Evolutionary conservation across 2,113 vertebrate genomes (phyloP), one percentile per base, ranked within the genome.

Genomic region (Kryptolebias marmoratus): DNA sequence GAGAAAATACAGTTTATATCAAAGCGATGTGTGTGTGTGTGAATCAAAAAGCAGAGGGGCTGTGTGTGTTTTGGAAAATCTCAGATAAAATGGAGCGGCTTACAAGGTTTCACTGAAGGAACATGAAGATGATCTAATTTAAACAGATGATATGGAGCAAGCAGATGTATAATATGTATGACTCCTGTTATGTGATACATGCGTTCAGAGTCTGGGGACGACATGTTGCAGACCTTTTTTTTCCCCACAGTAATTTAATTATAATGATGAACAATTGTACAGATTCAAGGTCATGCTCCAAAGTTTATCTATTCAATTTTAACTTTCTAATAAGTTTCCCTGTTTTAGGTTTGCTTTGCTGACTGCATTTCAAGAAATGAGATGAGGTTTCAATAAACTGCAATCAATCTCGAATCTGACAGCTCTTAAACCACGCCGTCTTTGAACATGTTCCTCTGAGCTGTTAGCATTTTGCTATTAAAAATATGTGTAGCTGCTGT

Each of bases 231-330:
- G 62, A 11, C 15, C 47, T 59, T 60, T 65, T 13, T 50, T 36
- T 44, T 32, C 58, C 44, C 30, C 22, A 27, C 53, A 45, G 28
- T 75, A 79, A 77, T 72, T 10, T 53, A 45, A 73, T 81, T 12
- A 42, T 48, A 8, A 52, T 2, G 47, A 73, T 55, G 27, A 72
- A 44, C 3, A 5, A 22, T 61, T 27, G 48, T 5, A 30, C 50
- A 57, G 49, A 79, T 48, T 63, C 55, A 83, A 79, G 75, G 27
- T 69, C 61, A 69, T 3, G 31, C 22, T 55, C 63, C 56, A 64
- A 13, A 64, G 39, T 49, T 67, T 27, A 44, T 1, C 15, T 32
- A 15, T 50, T 32, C 14, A 12, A 45, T 47, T 31, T 16, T 5
- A 28, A 50, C 44, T 53, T 57, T 61, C 10, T 30, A 15, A 11